phyloP scores from a whole-genome alignment of 1,140 invertebrate species.

The Andrena cerasifolii region DNA sequence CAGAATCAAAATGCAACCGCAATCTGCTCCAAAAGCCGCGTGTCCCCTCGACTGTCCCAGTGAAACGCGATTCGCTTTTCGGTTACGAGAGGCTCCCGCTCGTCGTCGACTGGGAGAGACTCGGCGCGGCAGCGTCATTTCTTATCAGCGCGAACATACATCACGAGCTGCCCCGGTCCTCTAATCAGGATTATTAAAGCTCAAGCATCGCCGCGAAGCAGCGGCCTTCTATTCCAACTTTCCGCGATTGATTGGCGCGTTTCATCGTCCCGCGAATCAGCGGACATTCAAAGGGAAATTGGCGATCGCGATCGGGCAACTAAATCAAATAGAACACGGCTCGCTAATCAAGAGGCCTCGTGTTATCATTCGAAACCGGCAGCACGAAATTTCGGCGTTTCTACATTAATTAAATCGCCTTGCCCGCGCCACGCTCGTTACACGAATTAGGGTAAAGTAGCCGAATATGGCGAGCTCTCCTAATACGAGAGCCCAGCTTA shows the following conservation, averaged over 20 bases:
- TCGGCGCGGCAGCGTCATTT: background rate
- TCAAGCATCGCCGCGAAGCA: background rate
- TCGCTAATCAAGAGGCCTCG: background rate
- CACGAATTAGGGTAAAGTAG: too few relatives aligned
- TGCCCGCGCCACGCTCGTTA: too few relatives aligned
- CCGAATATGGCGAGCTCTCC: too few relatives aligned
- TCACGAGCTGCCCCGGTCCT: background rate
- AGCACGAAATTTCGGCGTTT: background rate
- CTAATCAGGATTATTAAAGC: conserved; percentile 60
- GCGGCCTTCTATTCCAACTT: background rate
- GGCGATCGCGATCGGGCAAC: background rate
- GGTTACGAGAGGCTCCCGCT: background rate
- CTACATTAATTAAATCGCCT: background rate
- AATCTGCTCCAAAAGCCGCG: background rate
- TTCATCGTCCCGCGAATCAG: conserved; percentile 20
- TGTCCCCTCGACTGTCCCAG: background rate
- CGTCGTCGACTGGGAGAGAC: conserved; percentile 6
- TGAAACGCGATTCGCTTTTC: background rate
- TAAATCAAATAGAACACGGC: background rate
- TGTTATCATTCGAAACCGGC: background rate
- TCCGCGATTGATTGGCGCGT: conserved; percentile 25
- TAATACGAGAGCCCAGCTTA: too few relatives aligned
- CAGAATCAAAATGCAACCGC: too few relatives aligned
- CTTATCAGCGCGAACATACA: conserved; percentile 13
- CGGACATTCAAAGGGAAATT: conserved; percentile 20